These are phyloP conservation scores for Ormyrus labotus DNA, from an alignment of 2,888 invertebrate genomes.

Conservation along the genomic window DNA sequence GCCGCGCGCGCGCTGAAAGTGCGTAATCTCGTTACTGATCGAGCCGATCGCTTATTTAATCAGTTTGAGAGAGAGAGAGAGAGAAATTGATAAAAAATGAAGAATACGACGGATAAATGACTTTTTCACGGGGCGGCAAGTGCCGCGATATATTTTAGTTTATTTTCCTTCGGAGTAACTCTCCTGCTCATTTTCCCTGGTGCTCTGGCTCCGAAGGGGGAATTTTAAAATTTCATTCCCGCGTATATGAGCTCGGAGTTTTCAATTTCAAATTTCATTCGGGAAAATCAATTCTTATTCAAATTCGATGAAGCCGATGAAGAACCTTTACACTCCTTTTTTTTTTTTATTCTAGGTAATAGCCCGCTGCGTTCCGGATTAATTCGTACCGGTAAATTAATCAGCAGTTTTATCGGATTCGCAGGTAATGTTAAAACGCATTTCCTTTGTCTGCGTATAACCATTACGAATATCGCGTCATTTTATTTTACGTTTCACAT, in stretches of 20 bases:
- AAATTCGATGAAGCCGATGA: slow-evolving; percentile 3
- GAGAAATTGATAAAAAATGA: no score
- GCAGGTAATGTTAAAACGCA: no score
- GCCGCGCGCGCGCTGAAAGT: neutral
- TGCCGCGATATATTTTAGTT: neutral
- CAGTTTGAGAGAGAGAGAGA: no score
- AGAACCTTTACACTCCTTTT: neutral
- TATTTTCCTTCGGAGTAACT: neutral
- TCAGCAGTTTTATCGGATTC: no score
- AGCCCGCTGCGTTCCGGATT: neutral
- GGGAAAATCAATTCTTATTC: slow-evolving; percentile 13
- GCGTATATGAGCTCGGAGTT: neutral
- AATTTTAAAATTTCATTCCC: neutral
- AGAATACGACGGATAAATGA: no score
- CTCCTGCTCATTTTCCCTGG: neutral
- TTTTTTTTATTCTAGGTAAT: slow-evolving; percentile 6
- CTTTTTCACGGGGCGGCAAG: no score
- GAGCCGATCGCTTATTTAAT: no score
- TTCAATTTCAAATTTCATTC: slow-evolving; percentile 24
- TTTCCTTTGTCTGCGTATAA: no score
- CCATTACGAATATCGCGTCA: no score
- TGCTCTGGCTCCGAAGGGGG: neutral
- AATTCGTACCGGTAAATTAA: neutral
- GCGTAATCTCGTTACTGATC: no score
- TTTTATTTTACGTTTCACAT: no score